phyloP scores from a whole-genome alignment of 2,113 vertebrate genomes.

The Chrysemys picta region DNA sequence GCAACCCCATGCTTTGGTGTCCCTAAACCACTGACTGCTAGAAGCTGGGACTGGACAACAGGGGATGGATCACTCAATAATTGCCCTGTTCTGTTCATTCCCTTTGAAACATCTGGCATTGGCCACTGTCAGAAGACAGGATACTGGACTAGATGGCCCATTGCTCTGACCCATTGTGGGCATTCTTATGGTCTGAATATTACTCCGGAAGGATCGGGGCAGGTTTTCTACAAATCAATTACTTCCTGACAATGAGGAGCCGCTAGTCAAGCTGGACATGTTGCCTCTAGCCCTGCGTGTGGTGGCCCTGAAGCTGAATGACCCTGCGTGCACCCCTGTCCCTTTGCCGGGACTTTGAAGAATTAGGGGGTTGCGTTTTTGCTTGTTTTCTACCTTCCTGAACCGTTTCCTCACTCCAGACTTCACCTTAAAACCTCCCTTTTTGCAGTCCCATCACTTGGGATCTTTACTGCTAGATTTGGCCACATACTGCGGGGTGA shows the following conservation, averaged over 20 bases:
- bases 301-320: neutral
- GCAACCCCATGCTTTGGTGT: too few species aligned
- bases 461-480: neutral
- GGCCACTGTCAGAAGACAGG: too few species aligned
- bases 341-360: neutral
- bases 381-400: neutral
- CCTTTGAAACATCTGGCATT: too few species aligned
- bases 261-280: neutral
- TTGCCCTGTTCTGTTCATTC: too few species aligned
- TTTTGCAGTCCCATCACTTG: neutral
- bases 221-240: neutral
- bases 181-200: fast-evolving
- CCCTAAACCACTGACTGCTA: too few species aligned
- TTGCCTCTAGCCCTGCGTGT: neutral
- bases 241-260: neutral
- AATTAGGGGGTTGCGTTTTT: fast-evolving
- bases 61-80: too few species aligned
- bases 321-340: neutral
- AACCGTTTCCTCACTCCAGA: neutral
- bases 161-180: too few species aligned
- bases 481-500: neutral
- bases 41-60: too few species aligned
- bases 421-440: neutral
- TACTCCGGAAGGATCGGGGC: fast-evolving
- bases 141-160: too few species aligned